Evolutionary conservation across 2,888 invertebrate genomes (phyloP).

Genomic region (Deroplatys truncata): DNA sequence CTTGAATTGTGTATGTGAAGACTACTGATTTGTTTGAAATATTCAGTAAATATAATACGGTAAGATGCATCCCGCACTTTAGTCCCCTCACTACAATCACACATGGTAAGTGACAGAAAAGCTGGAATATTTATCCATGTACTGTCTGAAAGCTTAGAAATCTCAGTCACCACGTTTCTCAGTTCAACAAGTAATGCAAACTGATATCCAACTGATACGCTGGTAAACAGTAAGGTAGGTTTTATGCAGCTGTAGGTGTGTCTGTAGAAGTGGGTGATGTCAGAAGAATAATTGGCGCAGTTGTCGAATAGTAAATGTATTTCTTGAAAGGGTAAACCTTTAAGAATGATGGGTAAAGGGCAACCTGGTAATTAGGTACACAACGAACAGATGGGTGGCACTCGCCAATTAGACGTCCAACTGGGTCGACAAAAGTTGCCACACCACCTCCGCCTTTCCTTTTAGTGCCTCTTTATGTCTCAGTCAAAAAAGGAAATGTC

Average conservation of each 20-base stretch:
- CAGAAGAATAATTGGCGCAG: not conserved
- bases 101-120: too few relatives aligned
- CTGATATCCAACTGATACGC: too few relatives aligned
- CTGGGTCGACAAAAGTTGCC: not conserved
- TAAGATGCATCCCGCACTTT: too few relatives aligned
- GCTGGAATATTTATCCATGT: too few relatives aligned
- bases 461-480: not conserved
- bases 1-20: too few relatives aligned
- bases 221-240: too few relatives aligned
- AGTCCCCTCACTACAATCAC: too few relatives aligned
- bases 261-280: not conserved
- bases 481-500: not conserved
- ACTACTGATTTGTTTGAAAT: too few relatives aligned
- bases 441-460: not conserved
- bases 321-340: not conserved
- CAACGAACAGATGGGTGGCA: not conserved
- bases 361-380: not conserved
- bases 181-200: too few relatives aligned
- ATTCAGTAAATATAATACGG: too few relatives aligned
- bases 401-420: not conserved
- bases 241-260: not conserved
- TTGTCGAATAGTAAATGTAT: not conserved
- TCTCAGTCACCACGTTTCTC: too few relatives aligned
- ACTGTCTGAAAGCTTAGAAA: too few relatives aligned
- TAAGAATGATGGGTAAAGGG: not conserved